Evolutionary conservation across 2,797 vertebrate genomes (phyloP).

Genomic region (Cetoscarus ocellatus): DNA sequence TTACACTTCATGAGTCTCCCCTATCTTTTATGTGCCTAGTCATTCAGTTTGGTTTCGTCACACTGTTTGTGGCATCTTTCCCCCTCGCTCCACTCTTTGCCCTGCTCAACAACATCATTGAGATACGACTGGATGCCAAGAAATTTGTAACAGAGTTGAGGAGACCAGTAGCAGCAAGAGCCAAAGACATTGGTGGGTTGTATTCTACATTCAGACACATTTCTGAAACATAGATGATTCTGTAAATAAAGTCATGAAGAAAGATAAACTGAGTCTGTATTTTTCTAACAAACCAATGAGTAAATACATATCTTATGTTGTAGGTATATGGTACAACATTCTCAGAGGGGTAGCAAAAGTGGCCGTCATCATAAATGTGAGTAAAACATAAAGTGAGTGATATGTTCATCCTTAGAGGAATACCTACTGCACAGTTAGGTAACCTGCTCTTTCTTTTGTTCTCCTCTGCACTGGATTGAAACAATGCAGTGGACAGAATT

Average conservation of each 20-base stretch:
- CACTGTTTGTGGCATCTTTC: slow-evolving; percentile 97
- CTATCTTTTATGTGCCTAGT: slow-evolving; percentile 80
- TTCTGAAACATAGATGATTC: too few relatives aligned
- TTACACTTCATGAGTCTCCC: background rate
- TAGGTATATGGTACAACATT: slow-evolving; percentile 99
- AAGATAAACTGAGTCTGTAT: background rate
- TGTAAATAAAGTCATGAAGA: background rate
- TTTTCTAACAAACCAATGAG: background rate
- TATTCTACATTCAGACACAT: background rate
- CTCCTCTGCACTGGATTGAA: background rate
- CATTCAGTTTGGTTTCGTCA: slow-evolving; percentile 99
- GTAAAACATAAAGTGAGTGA: slow-evolving; percentile 65
- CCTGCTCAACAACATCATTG: slow-evolving; percentile 98
- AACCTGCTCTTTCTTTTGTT: background rate
- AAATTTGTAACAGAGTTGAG: slow-evolving; percentile 96
- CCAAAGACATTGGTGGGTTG: slow-evolving; percentile 95
- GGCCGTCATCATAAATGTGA: slow-evolving; percentile 98
- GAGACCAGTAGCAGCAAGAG: slow-evolving; percentile 93
- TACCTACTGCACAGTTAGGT: background rate
- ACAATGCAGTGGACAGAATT: background rate
- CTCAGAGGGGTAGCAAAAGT: slow-evolving; percentile 94
- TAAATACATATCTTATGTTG: slow-evolving; percentile 20
- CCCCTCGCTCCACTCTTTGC: slow-evolving; percentile 96
- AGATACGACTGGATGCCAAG: slow-evolving; percentile 97
- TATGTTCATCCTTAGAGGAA: too few relatives aligned